These are phyloP conservation scores for Marisa cornuarietis DNA, from an alignment of 1,140 invertebrate species.

Conservation along the genomic window DNA sequence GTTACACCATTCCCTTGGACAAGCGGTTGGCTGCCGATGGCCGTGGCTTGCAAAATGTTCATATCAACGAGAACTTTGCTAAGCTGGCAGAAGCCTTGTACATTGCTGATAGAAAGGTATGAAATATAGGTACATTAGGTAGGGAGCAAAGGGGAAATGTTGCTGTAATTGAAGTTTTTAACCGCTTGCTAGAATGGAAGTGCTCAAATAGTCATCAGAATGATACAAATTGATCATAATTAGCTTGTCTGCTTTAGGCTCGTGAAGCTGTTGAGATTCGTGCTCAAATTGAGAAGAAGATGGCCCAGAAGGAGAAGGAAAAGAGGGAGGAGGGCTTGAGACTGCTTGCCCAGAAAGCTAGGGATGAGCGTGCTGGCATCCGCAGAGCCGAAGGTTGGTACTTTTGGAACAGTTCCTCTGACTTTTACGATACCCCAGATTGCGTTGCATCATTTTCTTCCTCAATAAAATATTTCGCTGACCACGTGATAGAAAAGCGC, in stretches of 20 bases:
- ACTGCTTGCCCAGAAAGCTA: conserved; percentile 91
- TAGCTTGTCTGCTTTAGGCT: conserved; percentile 70
- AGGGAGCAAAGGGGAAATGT: too few species aligned
- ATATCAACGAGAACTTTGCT: conserved; percentile 99
- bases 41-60: conserved; percentile 93
- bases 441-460: too few species aligned
- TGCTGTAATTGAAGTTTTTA: too few species aligned
- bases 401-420: background rate
- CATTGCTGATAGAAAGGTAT: conserved; percentile 93
- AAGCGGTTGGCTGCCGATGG: conserved; percentile 98
- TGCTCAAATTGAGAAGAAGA: conserved; percentile 93
- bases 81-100: conserved; percentile 97
- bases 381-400: conserved; percentile 47
- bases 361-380: conserved; percentile 90
- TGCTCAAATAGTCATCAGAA: too few species aligned
- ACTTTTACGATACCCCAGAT: too few species aligned
- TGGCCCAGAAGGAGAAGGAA: conserved; percentile 98
- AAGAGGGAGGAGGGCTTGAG: conserved; percentile 96
- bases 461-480: too few species aligned
- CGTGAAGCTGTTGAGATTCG: conserved; percentile 96
- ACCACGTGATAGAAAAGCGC: too few species aligned
- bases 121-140: background rate
- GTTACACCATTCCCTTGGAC: conserved; percentile 98
- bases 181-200: too few species aligned
- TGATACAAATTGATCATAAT: too few species aligned